These are phyloP conservation scores for Mus caroli DNA, from an alignment of 2,797 vertebrate species.

Conservation along the genomic window DNA sequence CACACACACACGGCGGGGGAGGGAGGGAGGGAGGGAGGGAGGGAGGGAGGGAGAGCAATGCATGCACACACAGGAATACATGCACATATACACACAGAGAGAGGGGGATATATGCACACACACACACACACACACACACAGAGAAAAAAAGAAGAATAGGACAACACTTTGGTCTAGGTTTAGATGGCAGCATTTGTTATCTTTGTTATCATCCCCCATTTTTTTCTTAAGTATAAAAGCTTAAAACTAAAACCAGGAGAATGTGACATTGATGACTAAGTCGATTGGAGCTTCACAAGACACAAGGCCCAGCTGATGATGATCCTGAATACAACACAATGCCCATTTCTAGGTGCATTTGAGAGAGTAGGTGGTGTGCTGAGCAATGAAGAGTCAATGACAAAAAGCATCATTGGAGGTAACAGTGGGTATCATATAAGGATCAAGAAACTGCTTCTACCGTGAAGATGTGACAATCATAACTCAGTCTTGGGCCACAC, in stretches of 20 bases:
- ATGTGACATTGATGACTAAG: background rate
- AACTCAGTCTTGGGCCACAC: background rate
- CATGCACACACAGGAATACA: too few species aligned
- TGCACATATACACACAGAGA: too few species aligned
- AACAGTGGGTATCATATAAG: background rate
- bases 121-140: background rate
- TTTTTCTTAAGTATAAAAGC: background rate
- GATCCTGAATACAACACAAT: background rate
- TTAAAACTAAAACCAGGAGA: conserved; percentile 30
- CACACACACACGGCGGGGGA: background rate
- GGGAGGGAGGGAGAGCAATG: too few species aligned
- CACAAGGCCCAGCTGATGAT: background rate
- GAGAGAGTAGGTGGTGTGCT: background rate
- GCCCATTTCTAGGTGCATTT: background rate
- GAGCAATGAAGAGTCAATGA: fast-evolving
- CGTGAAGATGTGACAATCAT: background rate
- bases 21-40: too few species aligned
- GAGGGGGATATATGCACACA: too few species aligned
- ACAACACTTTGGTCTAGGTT: background rate
- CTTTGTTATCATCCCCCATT: background rate
- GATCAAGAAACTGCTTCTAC: background rate
- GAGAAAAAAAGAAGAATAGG: background rate
- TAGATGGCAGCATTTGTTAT: background rate
- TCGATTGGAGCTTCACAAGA: background rate
- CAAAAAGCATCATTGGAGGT: background rate